These are phyloP conservation scores for Callipepla californica DNA, from an alignment of 2,113 vertebrate species.

Conservation along the genomic window DNA sequence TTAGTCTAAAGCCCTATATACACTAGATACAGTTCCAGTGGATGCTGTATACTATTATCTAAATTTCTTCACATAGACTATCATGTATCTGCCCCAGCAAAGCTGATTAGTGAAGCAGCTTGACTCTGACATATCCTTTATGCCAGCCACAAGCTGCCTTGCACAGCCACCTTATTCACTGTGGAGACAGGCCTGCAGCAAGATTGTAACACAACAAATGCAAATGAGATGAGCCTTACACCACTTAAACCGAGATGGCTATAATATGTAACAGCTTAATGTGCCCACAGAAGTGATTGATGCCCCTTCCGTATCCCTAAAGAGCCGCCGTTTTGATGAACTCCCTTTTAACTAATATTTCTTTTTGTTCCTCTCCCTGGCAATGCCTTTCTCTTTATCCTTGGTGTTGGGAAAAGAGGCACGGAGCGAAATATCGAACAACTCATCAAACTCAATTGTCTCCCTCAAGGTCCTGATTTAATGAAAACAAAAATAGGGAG, in stretches of 20 bases:
- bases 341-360: constrained; percentile 58
- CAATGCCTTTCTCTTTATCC: neutral
- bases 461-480: neutral
- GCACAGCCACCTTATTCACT: constrained; percentile 82
- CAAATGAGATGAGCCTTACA: constrained; percentile 86
- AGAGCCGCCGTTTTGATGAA: constrained; percentile 50
- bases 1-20: constrained; percentile 72
- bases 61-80: constrained; percentile 86
- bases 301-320: constrained; percentile 43
- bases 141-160: constrained; percentile 80
- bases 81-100: constrained; percentile 79
- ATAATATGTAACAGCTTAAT: constrained; percentile 76
- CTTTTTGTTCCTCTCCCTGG: constrained; percentile 40
- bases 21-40: constrained; percentile 63
- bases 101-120: constrained; percentile 87
- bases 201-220: constrained; percentile 84
- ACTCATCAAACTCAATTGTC: neutral
- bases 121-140: constrained; percentile 84
- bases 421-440: constrained; percentile 18
- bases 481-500: constrained; percentile 1
- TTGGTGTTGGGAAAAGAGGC: neutral
- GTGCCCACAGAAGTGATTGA: constrained; percentile 63
- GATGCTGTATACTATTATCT: constrained; percentile 77
- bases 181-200: constrained; percentile 85
- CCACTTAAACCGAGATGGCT: constrained; percentile 84